A percentile compares a stretch with the other conserved stretches of the same genome.
Conservation (phyloP, 2,797 vertebrate genomes). For the Ispidina picta region DNA sequence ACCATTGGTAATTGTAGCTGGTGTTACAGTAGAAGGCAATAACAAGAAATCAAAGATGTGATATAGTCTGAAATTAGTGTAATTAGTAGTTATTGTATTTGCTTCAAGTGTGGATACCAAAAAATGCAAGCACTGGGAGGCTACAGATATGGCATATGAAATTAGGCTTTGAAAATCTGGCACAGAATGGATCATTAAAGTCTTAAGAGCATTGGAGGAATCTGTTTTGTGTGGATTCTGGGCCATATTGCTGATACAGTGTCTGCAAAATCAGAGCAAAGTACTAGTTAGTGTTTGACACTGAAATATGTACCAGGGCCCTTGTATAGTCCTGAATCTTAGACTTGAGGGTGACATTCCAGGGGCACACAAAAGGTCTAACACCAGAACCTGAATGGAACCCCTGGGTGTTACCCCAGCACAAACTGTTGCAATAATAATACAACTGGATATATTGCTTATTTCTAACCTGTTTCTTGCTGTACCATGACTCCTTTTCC, state of each 20-base stretch:
- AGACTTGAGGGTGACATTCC: fast-evolving
- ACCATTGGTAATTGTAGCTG: not conserved
- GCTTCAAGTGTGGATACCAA: not conserved
- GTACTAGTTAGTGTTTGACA: not conserved
- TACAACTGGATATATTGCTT: not conserved
- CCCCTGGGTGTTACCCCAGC: not conserved
- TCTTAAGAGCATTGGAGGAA: not conserved
- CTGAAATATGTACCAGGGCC: not conserved
- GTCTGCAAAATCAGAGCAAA: not conserved
- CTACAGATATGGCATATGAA: not conserved
- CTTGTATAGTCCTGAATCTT: not conserved
- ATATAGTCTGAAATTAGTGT: not conserved
- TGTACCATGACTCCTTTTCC: not conserved
- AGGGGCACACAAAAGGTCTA: not conserved
- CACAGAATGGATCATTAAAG: not conserved
- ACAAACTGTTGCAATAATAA: not conserved
- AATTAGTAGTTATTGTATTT: not conserved
- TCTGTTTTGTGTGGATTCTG: not conserved
- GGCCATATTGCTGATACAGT: not conserved
- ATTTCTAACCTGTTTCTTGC: not conserved
- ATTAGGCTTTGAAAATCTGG: not conserved
- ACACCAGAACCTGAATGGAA: not conserved
- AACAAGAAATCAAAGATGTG: not conserved
- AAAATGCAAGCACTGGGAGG: not conserved
- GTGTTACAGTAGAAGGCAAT: not conserved